Evolutionary conservation across 2,113 vertebrate species (phyloP).

Genomic region (Polypterus senegalus): DNA sequence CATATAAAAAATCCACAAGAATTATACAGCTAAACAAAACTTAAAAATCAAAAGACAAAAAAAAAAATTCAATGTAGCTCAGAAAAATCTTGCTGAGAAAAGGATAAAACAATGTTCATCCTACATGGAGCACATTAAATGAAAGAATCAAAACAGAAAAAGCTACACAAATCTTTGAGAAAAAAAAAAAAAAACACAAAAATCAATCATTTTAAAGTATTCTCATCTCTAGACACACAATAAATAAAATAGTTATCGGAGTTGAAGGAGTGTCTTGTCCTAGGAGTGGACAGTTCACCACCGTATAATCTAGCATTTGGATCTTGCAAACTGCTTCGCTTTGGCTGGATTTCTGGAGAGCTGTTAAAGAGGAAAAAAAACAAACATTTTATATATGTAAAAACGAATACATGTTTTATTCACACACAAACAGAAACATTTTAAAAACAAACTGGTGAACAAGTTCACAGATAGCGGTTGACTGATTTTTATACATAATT

Average conservation of each 20-base stretch:
- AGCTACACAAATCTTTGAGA: neutral
- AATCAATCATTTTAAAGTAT: constrained; percentile 14
- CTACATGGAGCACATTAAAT: neutral
- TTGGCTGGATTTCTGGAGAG: constrained; percentile 28
- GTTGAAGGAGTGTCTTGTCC: constrained; percentile 24
- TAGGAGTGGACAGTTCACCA: constrained; percentile 15
- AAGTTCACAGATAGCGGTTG: neutral
- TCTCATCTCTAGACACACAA: constrained; percentile 37
- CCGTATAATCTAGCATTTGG: constrained; percentile 21
- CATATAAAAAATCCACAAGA: too few relatives aligned
- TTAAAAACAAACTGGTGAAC: neutral
- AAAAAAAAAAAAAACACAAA: neutral
- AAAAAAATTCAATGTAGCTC: too few relatives aligned
- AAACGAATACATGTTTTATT: neutral
- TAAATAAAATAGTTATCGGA: constrained; percentile 35
- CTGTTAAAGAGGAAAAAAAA: constrained; percentile 9
- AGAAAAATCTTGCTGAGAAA: neutral
- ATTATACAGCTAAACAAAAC: too few relatives aligned
- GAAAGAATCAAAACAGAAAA: neutral
- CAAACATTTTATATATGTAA: neutral
- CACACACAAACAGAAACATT: neutral
- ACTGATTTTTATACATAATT: neutral
- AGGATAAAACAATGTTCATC: neutral
- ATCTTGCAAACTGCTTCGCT: constrained; percentile 34
- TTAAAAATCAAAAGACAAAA: neutral